phyloP scores from a whole-genome alignment of 2,888 invertebrate species.

The Pilophorus perplexus region DNA sequence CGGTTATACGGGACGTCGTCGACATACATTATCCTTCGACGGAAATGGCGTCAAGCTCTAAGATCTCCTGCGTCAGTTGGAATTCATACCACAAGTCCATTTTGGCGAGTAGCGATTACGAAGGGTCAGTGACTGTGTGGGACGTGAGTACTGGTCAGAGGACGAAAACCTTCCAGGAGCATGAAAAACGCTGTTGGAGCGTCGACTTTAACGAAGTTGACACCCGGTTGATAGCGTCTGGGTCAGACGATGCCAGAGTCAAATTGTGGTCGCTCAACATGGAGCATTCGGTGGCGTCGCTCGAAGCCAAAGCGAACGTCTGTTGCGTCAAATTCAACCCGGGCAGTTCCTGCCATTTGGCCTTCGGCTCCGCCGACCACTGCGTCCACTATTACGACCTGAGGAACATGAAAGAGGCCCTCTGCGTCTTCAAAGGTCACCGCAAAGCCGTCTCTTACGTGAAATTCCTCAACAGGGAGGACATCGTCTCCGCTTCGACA shows the following conservation, averaged over 20 bases:
- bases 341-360: slow-evolving; percentile 78
- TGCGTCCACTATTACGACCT: slow-evolving; percentile 95
- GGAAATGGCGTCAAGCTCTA: slow-evolving; percentile 88
- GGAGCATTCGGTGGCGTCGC: slow-evolving; percentile 79
- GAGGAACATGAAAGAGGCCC: slow-evolving; percentile 74
- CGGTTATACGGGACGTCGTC: slow-evolving; percentile 78
- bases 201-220: slow-evolving; percentile 92
- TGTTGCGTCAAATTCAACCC: slow-evolving; percentile 93
- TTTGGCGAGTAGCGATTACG: slow-evolving; percentile 89
- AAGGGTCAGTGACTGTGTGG: slow-evolving; percentile 91
- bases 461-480: slow-evolving; percentile 78
- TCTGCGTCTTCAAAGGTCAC: slow-evolving; percentile 83
- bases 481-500: slow-evolving; percentile 88
- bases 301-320: slow-evolving; percentile 92
- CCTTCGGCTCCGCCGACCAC: slow-evolving; percentile 95
- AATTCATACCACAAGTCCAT: slow-evolving; percentile 85
- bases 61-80: slow-evolving; percentile 93
- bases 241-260: slow-evolving; percentile 88
- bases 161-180: slow-evolving; percentile 77
- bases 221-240: slow-evolving; percentile 84
- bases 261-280: slow-evolving; percentile 89
- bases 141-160: slow-evolving; percentile 77
- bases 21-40: slow-evolving; percentile 89
- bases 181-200: slow-evolving; percentile 94
- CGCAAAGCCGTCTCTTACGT: slow-evolving; percentile 93